A percentile compares a stretch with the other conserved stretches of the same genome.
Conservation (phyloP, 2,797 vertebrate genomes). For the Cyclopterus lumpus region DNA sequence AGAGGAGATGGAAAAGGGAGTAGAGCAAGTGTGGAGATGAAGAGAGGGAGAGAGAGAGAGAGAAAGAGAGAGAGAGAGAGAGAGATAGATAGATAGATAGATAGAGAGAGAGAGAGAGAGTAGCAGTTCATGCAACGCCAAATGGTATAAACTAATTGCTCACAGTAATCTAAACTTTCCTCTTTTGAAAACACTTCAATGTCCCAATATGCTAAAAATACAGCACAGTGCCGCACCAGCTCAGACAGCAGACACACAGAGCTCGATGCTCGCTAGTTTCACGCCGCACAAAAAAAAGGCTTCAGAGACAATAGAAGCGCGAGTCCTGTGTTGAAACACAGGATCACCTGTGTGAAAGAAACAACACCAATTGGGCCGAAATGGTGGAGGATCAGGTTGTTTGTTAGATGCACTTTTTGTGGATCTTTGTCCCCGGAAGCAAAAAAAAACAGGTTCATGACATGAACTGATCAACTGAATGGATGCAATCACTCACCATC, state of each 20-base stretch:
- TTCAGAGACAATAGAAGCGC: constrained; percentile 7
- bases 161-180: constrained; percentile 45
- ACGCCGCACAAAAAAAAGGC: not conserved
- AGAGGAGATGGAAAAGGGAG: constrained; percentile 19
- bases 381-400: not conserved
- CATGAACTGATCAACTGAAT: not conserved
- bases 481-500: constrained; percentile 70
- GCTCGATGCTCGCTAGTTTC: not conserved
- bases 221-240: constrained; percentile 30
- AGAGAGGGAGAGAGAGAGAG: constrained; percentile 34
- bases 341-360: constrained; percentile 16
- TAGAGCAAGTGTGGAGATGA: not conserved
- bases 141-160: constrained; percentile 58
- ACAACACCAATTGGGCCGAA: not conserved
- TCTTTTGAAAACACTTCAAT: constrained; percentile 46
- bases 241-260: constrained; percentile 25
- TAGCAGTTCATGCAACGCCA: constrained; percentile 38
- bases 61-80: constrained; percentile 24
- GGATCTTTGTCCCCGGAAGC: not conserved
- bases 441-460: not conserved
- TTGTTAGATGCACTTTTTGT: not conserved
- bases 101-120: constrained; percentile 14
- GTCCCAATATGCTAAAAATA: constrained; percentile 52
- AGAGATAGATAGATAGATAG: constrained; percentile 15
- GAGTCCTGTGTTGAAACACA: not conserved